Evolutionary conservation across 2,113 vertebrate species (phyloP).

Genomic region (Mesocricetus auratus): DNA sequence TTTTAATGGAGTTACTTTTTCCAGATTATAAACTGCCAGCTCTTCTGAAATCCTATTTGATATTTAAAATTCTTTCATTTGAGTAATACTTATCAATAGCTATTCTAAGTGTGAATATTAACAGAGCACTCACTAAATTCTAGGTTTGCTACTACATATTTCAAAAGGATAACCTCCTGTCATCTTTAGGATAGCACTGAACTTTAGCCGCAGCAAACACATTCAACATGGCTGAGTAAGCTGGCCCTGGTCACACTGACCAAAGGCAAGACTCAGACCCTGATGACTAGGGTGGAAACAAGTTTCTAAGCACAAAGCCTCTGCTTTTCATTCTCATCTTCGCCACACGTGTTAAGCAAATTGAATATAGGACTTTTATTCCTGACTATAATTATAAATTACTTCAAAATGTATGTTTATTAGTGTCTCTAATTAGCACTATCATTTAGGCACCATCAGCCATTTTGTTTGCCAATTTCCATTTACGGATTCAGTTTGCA

Average conservation of each 20-base stretch:
- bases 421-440: constrained; percentile 61
- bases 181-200: neutral
- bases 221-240: neutral
- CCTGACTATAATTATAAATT: constrained; percentile 66
- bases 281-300: neutral
- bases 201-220: neutral
- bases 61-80: constrained; percentile 14
- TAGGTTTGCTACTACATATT: neutral
- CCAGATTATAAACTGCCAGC: constrained; percentile 23
- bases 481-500: constrained; percentile 58
- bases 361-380: constrained; percentile 2
- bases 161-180: neutral
- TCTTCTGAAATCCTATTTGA: neutral
- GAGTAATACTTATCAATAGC: neutral
- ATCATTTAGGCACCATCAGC: constrained; percentile 51
- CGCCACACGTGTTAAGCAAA: constrained; percentile 41
- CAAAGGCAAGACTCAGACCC: neutral
- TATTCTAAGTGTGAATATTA: neutral
- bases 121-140: neutral
- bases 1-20: constrained; percentile 50
- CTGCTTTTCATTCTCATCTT: neutral
- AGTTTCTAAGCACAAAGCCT: neutral
- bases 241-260: neutral
- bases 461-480: constrained; percentile 67
- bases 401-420: constrained; percentile 68